These are phyloP conservation scores for Lanistes nyassanus DNA, from an alignment of 1,140 invertebrate species.

Conservation along the genomic window DNA sequence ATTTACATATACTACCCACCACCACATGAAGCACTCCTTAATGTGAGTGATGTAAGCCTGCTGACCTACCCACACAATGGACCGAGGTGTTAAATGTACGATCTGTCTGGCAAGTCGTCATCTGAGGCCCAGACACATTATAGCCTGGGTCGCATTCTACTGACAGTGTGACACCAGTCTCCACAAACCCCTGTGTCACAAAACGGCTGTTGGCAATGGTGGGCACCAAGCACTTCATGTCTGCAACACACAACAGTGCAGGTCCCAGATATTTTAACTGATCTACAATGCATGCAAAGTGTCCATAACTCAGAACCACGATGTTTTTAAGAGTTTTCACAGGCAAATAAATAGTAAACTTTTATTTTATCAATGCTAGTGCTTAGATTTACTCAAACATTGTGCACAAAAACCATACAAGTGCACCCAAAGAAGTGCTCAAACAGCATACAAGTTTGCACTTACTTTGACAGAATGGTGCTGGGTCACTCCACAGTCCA, in stretches of 20 bases:
- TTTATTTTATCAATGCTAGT: neutral
- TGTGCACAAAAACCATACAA: no score
- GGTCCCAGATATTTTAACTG: no score
- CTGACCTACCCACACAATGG: neutral
- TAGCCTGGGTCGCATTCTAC: conserved; percentile 31
- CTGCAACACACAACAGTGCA: conserved; percentile 26
- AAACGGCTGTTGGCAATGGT: conserved; percentile 25
- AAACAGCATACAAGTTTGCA: neutral
- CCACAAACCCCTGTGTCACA: neutral
- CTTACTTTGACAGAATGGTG: conserved; percentile 45
- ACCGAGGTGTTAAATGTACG: conserved; percentile 29
- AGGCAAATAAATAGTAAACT: no score
- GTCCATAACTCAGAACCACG: no score
- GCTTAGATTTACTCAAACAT: no score
- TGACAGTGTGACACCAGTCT: conserved; percentile 8
- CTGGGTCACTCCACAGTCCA: conserved; percentile 24
- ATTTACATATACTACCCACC: no score
- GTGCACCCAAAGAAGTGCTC: neutral
- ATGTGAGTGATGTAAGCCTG: no score
- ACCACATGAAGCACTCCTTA: no score
- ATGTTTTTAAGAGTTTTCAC: no score
- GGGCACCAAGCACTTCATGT: conserved; percentile 32
- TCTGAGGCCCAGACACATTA: conserved; percentile 16
- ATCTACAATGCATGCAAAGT: no score
- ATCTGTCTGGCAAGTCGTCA: conserved; percentile 28